Evolutionary conservation across 2,888 invertebrate genomes (phyloP), one percentile per base, ranked within the genome.

Genomic region (Megalurothrips usitatus): DNA sequence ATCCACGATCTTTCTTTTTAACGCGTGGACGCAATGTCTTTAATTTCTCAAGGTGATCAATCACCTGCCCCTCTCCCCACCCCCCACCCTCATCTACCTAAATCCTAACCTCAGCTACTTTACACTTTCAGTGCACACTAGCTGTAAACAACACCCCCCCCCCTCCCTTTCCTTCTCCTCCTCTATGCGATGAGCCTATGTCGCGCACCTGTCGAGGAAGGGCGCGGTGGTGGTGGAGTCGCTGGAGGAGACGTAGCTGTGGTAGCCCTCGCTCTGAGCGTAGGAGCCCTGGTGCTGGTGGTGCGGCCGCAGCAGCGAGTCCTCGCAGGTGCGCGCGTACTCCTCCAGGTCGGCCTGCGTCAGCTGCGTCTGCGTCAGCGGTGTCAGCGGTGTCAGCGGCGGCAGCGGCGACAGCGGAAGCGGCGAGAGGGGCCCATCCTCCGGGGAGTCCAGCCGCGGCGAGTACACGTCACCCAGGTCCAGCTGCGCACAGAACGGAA

Each of bases 251-350:
- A 94, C 93, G 87, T 94, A 94, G 86, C 93, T 93, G 86, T 94
- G 94, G 87, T 94, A 94, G 80, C 93, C 93, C 87, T 94, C 94
- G 81, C 93, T 93, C 85, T 94, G 93, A 80, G 94, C 94, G 87
- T 94, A 94, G 81, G 93, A 93, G 75, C 92, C 90, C 85, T 93
- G 93, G 85, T 92, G 93, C 84, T 92, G 92, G 86, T 93, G 93
- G 47, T 87, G 87, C 11, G 84, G 84, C 58, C 79, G 84, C 28
- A 82, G 81, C 79, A 88, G 85, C 43, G 88, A 86, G 82, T 89
- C 89, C 82, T 90, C 89, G 84, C 86, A 87, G 82, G 86, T 85
- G 49, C 86, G 86, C 26, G 86, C 86, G 83, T 89, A 89, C 81
- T 89, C 88, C 80, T 89, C 89, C 79, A 88, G 85, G 82, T 89